Percentiles rank a stretch among this genome's conserved stretches.
Conservation (phyloP, 2,888 invertebrate species). For the Magallana nippona region DNA sequence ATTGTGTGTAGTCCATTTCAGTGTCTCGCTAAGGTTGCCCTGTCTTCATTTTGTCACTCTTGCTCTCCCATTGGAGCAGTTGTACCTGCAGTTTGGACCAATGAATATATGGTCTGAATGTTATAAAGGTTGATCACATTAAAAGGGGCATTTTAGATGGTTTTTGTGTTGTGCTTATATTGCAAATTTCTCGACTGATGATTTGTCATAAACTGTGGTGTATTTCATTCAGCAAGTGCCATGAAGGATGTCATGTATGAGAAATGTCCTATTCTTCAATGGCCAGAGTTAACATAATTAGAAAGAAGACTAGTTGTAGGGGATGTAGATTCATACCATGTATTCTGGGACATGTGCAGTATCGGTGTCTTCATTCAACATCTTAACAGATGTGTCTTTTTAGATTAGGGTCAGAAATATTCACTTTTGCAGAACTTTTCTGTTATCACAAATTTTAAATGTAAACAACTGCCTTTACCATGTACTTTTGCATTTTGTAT, state of each 20-base stretch:
- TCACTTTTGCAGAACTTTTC: not conserved
- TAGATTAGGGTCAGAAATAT: constrained; percentile 2
- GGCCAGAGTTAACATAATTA: not conserved
- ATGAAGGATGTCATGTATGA: not conserved
- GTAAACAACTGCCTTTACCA: not conserved
- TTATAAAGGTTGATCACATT: constrained; percentile 11
- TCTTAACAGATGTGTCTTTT: not conserved
- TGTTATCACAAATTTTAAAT: not conserved
- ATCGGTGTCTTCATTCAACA: constrained; percentile 10
- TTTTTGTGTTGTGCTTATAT: constrained; percentile 17
- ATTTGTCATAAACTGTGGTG: constrained; percentile 3
- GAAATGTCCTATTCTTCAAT: constrained; percentile 12
- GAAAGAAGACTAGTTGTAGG: not conserved
- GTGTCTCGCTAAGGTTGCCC: constrained; percentile 22
- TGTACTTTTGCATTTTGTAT: constrained; percentile 17
- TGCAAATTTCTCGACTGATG: not conserved
- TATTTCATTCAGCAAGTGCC: constrained; percentile 22
- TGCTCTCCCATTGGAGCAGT: not conserved
- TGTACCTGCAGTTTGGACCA: constrained; percentile 10
- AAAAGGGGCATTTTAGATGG: constrained; percentile 26
- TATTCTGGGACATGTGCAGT: constrained; percentile 28
- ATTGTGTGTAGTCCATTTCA: constrained; percentile 25
- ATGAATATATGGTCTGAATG: constrained; percentile 16
- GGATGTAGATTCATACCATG: constrained; percentile 4
- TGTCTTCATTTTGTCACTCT: constrained; percentile 22